Evolutionary conservation across 2,797 vertebrate species (phyloP), one percentile per base, ranked within the genome.

Genomic region (Varecia variegata): DNA sequence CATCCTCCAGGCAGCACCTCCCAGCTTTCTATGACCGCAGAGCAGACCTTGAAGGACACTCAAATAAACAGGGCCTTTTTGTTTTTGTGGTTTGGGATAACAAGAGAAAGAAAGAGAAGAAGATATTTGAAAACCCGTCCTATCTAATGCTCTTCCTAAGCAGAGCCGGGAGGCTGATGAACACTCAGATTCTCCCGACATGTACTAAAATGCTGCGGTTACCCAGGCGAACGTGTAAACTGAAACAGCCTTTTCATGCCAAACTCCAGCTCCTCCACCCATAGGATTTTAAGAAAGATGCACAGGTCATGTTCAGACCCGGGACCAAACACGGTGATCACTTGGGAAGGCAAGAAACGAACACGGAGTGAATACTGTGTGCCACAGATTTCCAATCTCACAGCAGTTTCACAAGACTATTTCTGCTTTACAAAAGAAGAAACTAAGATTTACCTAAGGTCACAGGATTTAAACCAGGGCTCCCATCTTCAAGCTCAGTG

Each of bases 251-350:
- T 67, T 56, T 35, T 27, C 2, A 5, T 0, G 32, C 58, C 76
- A 71, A 50, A 67, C 23, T 45, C 35, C 2, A 43, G 70, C 50
- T 71, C 62, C 43, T 4, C 3, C 1, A 32, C 43, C 20, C 12
- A 0, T 20, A 38, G 47, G 40, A 70, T 21, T 45, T 35, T 47
- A 40, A 79, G 47, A 65, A 27, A 68, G 18, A 47, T 17, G 5
- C 2, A 1, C 5, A 17, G 1, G 3, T 7, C 12, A 7, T 7
- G 17, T 32, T 40, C 8, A 23, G 0, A 32, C 30, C 86, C 13
- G 1, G 76, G 32, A 38, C 40, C 65, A 32, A 52, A 38, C 7
- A 23, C 0, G 11, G 50, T 0, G 0, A 30, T 50, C 50, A 0
- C 15, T 1, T 65, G 14, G 1, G 30, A 60, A 88, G 30, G 23